These are phyloP conservation scores for Smittia sp. DNA, from an alignment of 2,888 invertebrate genomes.

Conservation along the genomic window DNA sequence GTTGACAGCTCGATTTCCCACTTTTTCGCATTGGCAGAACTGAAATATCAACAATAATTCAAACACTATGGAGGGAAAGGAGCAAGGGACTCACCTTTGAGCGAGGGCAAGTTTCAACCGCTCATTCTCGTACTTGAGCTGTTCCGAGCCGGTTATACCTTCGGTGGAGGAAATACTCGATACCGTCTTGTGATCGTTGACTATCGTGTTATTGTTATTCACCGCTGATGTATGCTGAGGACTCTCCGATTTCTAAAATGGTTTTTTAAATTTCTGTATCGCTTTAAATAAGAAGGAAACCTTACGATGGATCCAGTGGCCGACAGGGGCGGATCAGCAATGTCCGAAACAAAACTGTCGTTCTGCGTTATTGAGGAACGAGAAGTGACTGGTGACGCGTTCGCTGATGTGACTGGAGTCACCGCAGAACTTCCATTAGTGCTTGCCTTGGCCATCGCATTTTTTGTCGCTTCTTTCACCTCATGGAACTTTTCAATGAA, in stretches of 20 bases:
- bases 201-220: constrained; percentile 45
- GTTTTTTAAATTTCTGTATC: not conserved
- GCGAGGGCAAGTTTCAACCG: constrained; percentile 90
- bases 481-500: constrained; percentile 98
- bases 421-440: constrained; percentile 67
- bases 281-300: not conserved
- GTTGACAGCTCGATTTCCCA: constrained; percentile 97
- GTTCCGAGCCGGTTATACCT: constrained; percentile 60
- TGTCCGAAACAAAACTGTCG: constrained; percentile 48
- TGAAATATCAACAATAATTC: constrained; percentile 50
- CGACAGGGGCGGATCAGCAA: constrained; percentile 55
- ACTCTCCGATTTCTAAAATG: constrained; percentile 53
- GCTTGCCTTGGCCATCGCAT: constrained; percentile 64
- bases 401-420: constrained; percentile 83
- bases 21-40: constrained; percentile 96
- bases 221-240: constrained; percentile 50
- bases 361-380: constrained; percentile 57
- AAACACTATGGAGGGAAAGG: not conserved
- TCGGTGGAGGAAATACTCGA: constrained; percentile 42
- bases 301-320: constrained; percentile 49
- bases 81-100: constrained; percentile 69
- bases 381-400: constrained; percentile 79
- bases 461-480: constrained; percentile 90
- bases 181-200: constrained; percentile 44
- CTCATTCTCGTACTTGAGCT: constrained; percentile 95